Evolutionary conservation across 1,140 invertebrate genomes (phyloP).

Genomic region (Subanguina moxae): DNA sequence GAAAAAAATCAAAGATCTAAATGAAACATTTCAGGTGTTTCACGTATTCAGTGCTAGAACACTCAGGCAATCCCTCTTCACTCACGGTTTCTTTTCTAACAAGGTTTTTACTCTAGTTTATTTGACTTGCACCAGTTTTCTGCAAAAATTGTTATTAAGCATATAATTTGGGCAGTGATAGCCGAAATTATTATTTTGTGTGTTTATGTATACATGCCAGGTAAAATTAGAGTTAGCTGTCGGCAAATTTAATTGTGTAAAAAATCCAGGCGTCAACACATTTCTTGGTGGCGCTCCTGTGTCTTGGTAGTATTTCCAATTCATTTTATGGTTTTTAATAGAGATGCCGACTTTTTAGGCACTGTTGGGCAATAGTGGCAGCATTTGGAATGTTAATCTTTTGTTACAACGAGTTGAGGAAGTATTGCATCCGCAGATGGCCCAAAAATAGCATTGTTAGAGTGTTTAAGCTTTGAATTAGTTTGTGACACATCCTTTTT

Average conservation of each 20-base stretch:
- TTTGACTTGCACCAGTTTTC: background rate
- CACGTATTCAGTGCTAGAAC: slow-evolving; percentile 44
- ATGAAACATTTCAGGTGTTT: slow-evolving; percentile 10
- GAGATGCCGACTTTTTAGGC: background rate
- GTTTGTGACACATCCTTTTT: no score
- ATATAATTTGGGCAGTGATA: slow-evolving; percentile 20
- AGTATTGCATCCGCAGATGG: slow-evolving; percentile 28
- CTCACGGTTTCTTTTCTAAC: slow-evolving; percentile 39
- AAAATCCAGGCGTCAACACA: slow-evolving; percentile 25
- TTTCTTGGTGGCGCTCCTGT: slow-evolving; percentile 39
- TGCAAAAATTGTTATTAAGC: background rate
- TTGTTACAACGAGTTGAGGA: slow-evolving; percentile 39
- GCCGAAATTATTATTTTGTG: slow-evolving; percentile 34
- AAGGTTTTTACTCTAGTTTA: slow-evolving; percentile 9
- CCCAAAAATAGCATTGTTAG: slow-evolving; percentile 8
- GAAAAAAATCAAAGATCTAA: background rate
- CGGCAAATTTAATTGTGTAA: background rate
- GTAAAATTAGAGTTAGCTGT: slow-evolving; percentile 1
- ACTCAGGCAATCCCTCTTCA: slow-evolving; percentile 34
- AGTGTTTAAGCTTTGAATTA: background rate
- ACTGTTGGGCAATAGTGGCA: slow-evolving; percentile 41
- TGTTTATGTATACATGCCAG: slow-evolving; percentile 39
- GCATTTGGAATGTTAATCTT: slow-evolving; percentile 35
- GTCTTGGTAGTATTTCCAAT: slow-evolving; percentile 16
- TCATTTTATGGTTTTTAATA: no score